Conservation (phyloP, 1,140 invertebrate genomes). For the Sycobia sp. region DNA sequence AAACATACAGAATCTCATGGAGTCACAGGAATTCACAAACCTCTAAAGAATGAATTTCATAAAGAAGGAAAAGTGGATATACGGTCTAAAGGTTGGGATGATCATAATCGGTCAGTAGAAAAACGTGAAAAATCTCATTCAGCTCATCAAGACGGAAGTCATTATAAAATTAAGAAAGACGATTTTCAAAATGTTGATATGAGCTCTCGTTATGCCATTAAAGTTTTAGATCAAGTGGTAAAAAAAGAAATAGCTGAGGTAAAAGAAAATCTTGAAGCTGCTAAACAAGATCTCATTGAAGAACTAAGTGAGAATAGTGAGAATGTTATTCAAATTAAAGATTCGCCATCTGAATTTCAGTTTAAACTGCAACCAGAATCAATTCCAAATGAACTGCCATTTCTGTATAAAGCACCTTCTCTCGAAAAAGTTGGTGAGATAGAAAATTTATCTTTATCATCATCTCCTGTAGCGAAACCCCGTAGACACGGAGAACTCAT, state of each 20-base stretch:
- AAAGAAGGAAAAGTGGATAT: slow-evolving; percentile 37
- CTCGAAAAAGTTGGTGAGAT: slow-evolving; percentile 44
- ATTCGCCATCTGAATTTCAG: slow-evolving; percentile 75
- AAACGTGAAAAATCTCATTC: slow-evolving; percentile 40
- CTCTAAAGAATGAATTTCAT: slow-evolving; percentile 11
- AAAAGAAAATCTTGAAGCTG: slow-evolving; percentile 70
- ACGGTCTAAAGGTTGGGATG: slow-evolving; percentile 38
- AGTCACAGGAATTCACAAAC: slow-evolving; percentile 2
- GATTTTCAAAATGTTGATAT: slow-evolving; percentile 65
- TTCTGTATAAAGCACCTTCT: slow-evolving; percentile 55
- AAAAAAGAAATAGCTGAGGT: slow-evolving; percentile 72
- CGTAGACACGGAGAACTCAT: slow-evolving; percentile 21
- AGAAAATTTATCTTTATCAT: slow-evolving; percentile 39
- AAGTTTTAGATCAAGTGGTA: slow-evolving; percentile 61
- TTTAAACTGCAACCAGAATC: slow-evolving; percentile 64
- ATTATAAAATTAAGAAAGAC: slow-evolving; percentile 73
- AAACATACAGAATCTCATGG: not conserved
- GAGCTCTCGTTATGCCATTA: slow-evolving; percentile 57
- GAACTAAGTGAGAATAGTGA: slow-evolving; percentile 63
- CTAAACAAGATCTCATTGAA: slow-evolving; percentile 69
- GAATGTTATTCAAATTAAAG: slow-evolving; percentile 63
- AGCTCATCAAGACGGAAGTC: slow-evolving; percentile 62
- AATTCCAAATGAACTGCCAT: slow-evolving; percentile 57
- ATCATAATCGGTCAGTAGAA: slow-evolving; percentile 32
- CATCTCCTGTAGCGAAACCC: slow-evolving; percentile 43